Percentiles rank a stretch among this genome's conserved stretches.
Evolutionary conservation across 2,797 vertebrate species (phyloP).

Genomic region (Brachymystax lenok): DNA sequence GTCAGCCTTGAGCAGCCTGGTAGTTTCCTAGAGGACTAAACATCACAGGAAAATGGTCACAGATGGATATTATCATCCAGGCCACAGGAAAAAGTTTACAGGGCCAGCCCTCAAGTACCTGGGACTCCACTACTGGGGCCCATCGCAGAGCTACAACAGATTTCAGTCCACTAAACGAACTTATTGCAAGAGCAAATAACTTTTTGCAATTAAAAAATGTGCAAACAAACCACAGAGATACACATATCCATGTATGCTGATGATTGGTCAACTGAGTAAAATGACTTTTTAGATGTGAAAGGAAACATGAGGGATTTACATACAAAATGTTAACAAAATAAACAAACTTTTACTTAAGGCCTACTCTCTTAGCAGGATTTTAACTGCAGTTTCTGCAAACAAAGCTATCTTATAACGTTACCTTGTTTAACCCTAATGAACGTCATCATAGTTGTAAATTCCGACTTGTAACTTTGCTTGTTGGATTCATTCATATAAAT

Average conservation of each 20-base stretch:
- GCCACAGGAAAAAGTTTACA: slow-evolving; percentile 62
- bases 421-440: not conserved
- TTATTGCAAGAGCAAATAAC: too few species aligned
- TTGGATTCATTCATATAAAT: not conserved
- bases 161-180: not conserved
- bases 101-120: slow-evolving; percentile 41
- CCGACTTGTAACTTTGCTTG: slow-evolving; percentile 1
- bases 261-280: not conserved
- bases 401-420: not conserved
- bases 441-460: not conserved
- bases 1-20: slow-evolving; percentile 68
- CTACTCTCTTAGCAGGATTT: not conserved
- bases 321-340: not conserved
- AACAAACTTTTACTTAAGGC: not conserved
- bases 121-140: slow-evolving; percentile 39
- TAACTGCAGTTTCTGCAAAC: not conserved
- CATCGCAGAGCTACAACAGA: slow-evolving; percentile 17
- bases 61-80: slow-evolving; percentile 67
- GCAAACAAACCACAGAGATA: not conserved
- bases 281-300: not conserved
- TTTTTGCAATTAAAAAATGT: too few species aligned
- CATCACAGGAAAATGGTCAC: slow-evolving; percentile 72
- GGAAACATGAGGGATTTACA: not conserved
- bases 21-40: slow-evolving; percentile 64
- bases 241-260: not conserved